Evolutionary conservation across 1,140 invertebrate genomes (phyloP), one percentile per base, ranked within the genome.

Genomic region (Orius insidiosus): DNA sequence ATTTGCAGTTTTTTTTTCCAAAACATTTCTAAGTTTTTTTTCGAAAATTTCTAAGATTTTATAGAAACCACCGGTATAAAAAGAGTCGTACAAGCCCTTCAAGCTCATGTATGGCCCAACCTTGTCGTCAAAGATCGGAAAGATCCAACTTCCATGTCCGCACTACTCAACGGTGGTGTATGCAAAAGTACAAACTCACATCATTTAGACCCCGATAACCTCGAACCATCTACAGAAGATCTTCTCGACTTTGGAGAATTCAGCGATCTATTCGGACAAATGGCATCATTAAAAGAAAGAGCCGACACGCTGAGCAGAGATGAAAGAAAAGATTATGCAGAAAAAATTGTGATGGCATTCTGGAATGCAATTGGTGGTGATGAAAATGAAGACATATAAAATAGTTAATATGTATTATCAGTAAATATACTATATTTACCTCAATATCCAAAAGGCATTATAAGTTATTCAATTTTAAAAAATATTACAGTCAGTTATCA

Each of bases 21-120:
- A n/a, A n/a, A n/a, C n/a, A n/a, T n/a, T n/a, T n/a, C n/a, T n/a
- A n/a, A n/a, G n/a, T n/a, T n/a, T n/a, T n/a, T n/a, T n/a, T n/a
- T n/a, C n/a, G n/a, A n/a, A n/a, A n/a, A n/a, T n/a, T n/a, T n/a
- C n/a, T n/a, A 71, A 37, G 65, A 71, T 59, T 76, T 78, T 56
- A 56, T 59, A 32, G 75, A 78, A 56, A 76, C 73, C 53, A 68
- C 69, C 54, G 80, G 81, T 15, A 70, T 79, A 10, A 69, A 74
- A 9, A 62, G n/a, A n/a, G 68, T 86, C n/a, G 64, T 76, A 14
- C 78, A 84, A 66, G 78, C 77, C 51, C 60, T 85, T 18, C 70
- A 83, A 60, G 75, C 80, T 48, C 76, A 85, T 59, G 69, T 70
- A 33, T 86, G 83, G 83, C 70, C 80, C 37, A 82, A 82, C 59